Evolutionary conservation across 2,888 invertebrate genomes (phyloP), one percentile per base, ranked within the genome.

Genomic region (Caradrina kadenii): DNA sequence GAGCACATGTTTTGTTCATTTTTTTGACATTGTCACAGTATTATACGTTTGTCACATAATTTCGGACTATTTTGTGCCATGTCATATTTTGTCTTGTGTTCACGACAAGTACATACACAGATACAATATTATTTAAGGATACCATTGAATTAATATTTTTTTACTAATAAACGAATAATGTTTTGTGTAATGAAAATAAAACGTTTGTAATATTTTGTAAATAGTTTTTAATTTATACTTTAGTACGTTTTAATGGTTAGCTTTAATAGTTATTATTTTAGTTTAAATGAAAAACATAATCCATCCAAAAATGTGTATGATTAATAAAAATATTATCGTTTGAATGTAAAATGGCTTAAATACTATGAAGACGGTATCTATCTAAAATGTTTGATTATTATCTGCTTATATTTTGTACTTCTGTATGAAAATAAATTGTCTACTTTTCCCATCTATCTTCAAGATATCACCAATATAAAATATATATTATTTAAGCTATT

Each of bases 241-340:
- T 89, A 90, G 87, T 80, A 88, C 85, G 91, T 92, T 89, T 93
- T 93, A 92, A 88, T 88, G 84, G 86, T 94, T 94, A 96, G 95
- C 95, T 96, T 96, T 96, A 96, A 95, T 95, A 95, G 94, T 88
- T 93, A 92, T 91, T 93, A 93, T 85, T 85, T 82, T 93, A 93
- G 91, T 81, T 80, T 89, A 89, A 86, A 86, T 80, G 76, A 83
- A 89, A 83, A 84, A 76, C 67, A 81, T 92, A 91, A 87, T 86
- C 87, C 86, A 89, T 88, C 94, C 94, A 95, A 95, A 95, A 93
- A 94, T 91, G 89, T 93, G 87, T 93, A 92, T 89, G 90, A 88
- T 89, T 89, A 79, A 71, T 75, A 62, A 70, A 82, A 85, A 87
- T 91, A 87, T 90, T 81, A 87, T 84, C 79, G 84, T 80, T 82